A percentile compares a stretch with the other conserved stretches of the same genome.
Conservation (phyloP, 2,113 vertebrate species). For the Dicerorhinus sumatrensis region DNA sequence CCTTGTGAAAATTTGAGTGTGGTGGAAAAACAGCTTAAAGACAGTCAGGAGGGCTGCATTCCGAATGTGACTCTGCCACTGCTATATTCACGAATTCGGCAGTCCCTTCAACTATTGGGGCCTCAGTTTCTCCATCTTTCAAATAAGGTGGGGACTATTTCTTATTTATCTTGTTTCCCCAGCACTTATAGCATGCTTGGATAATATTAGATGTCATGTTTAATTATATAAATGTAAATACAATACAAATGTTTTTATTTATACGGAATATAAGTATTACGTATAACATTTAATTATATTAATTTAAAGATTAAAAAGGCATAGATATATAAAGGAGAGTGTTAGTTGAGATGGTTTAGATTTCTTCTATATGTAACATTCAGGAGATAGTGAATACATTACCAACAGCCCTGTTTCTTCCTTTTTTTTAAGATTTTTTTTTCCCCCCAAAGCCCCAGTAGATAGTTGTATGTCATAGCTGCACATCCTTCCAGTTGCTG, state of each 20-base stretch:
- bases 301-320: neutral
- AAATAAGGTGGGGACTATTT: neutral
- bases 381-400: neutral
- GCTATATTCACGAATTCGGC: neutral
- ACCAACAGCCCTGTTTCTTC: neutral
- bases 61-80: neutral
- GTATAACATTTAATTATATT: neutral
- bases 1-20: neutral
- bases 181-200: neutral
- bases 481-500: too few relatives aligned
- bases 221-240: neutral
- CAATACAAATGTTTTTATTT: neutral
- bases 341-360: neutral
- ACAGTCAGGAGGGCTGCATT: neutral
- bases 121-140: neutral
- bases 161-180: neutral
- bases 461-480: too few relatives aligned
- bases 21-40: neutral
- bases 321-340: neutral
- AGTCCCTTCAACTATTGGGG: neutral
- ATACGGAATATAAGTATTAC: neutral
- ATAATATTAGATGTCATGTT: neutral
- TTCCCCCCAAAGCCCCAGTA: too few relatives aligned
- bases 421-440: too few relatives aligned
- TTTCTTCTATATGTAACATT: neutral